phyloP scores from a whole-genome alignment of 2,797 vertebrate species.

The Zalophus californianus region DNA sequence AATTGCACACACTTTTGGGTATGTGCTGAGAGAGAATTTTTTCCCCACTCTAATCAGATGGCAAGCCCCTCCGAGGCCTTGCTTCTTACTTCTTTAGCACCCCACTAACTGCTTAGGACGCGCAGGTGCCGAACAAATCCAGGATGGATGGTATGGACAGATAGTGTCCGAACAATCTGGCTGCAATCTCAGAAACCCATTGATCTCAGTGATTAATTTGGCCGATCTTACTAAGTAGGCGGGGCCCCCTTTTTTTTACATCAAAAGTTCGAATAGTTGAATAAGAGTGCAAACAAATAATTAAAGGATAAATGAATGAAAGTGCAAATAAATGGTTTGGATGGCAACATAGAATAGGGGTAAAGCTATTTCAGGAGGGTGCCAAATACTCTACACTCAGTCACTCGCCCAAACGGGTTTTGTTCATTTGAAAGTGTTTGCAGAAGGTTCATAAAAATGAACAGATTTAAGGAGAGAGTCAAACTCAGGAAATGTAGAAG shows the following conservation, averaged over 20 bases:
- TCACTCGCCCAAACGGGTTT: neutral
- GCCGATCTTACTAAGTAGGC: conserved; percentile 12
- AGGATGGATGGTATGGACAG: neutral
- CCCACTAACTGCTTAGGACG: neutral
- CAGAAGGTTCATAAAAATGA: neutral
- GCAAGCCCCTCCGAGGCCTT: neutral
- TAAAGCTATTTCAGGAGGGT: neutral
- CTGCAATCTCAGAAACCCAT: neutral
- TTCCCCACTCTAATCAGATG: neutral
- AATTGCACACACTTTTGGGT: neutral
- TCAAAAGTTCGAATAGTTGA: conserved; percentile 32
- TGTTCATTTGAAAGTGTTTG: neutral
- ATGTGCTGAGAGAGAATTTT: neutral
- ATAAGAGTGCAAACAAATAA: conserved; percentile 43
- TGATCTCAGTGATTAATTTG: neutral
- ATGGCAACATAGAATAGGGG: neutral
- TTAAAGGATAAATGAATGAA: conserved; percentile 27
- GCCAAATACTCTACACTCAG: neutral
- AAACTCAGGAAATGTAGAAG: conserved; percentile 16
- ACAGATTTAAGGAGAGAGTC: conserved; percentile 31
- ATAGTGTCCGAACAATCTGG: neutral
- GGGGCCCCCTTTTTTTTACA: neutral
- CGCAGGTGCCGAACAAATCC: neutral
- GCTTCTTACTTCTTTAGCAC: neutral
- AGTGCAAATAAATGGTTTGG: neutral